A percentile compares a stretch with the other conserved stretches of the same genome.
These are phyloP conservation scores for Beroe forskalii DNA, from an alignment of 37 sponge, comb jelly and placozoan genomes.

Conservation along the genomic window DNA sequence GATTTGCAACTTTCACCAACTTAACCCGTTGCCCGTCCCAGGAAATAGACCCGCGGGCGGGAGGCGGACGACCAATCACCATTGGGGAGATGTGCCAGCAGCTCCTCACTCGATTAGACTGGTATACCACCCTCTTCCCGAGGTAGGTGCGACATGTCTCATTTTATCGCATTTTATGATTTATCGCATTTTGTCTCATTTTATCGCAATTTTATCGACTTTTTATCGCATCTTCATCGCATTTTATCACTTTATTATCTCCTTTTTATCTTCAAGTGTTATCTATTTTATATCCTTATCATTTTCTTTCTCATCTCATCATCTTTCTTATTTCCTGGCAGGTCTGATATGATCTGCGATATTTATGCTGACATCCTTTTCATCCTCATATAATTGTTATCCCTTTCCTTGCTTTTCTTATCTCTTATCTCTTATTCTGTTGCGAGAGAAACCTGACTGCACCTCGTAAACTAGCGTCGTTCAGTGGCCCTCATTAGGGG, in stretches of 20 bases:
- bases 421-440: background rate
- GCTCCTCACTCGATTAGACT: constrained; percentile 92
- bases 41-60: constrained; percentile 96
- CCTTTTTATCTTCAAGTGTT: no score
- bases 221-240: no score
- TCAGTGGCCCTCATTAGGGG: no score
- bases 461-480: no score
- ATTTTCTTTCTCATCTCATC: no score
- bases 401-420: background rate
- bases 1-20: no score
- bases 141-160: constrained; percentile 59
- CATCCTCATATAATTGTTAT: background rate
- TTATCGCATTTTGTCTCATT: no score
- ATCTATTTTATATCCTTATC: no score
- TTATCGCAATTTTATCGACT: no score
- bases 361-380: background rate
- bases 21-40: constrained; percentile 28
- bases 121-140: constrained; percentile 98
- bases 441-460: no score
- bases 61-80: constrained; percentile 82
- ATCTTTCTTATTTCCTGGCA: background rate
- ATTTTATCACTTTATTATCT: no score
- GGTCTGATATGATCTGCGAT: background rate
- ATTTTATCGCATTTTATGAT: background rate
- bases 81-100: constrained; percentile 90